Conservation (phyloP, 2,113 vertebrate genomes). For the Hiodon tergisus region DNA sequence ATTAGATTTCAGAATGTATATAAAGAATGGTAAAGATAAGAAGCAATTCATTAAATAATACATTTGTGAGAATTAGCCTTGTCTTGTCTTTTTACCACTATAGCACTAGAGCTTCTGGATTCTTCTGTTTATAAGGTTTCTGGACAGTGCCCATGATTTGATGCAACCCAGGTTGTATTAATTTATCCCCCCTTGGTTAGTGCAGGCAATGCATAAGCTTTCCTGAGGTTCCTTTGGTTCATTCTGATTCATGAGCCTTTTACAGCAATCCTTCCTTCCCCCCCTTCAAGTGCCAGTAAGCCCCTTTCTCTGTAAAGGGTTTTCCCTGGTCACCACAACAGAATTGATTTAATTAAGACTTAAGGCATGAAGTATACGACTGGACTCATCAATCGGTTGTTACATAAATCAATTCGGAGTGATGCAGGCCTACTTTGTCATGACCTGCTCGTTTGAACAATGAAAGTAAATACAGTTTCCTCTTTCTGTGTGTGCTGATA, state of each 20-base stretch:
- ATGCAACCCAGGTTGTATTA: constrained; percentile 33
- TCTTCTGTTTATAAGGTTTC: constrained; percentile 45
- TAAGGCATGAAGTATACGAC: constrained; percentile 13
- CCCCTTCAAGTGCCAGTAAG: constrained; percentile 9
- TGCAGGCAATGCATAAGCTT: constrained; percentile 3
- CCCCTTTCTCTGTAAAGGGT: constrained; percentile 19
- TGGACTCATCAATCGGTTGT: not conserved
- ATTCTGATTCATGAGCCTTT: not conserved
- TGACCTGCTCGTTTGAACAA: not conserved
- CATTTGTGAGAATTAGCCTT: too few species aligned
- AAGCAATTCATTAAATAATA: too few species aligned
- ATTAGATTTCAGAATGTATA: too few species aligned
- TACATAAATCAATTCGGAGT: not conserved
- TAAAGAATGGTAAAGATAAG: too few species aligned
- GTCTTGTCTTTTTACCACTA: too few species aligned
- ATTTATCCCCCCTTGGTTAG: constrained; percentile 19
- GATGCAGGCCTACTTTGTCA: not conserved
- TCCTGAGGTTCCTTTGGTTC: constrained; percentile 35
- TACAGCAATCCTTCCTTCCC: constrained; percentile 12
- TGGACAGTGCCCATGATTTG: constrained; percentile 45
- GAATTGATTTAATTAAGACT: constrained; percentile 42
- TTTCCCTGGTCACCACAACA: constrained; percentile 24
- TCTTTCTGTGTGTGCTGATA: not conserved
- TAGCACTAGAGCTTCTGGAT: too few species aligned
- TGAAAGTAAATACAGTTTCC: not conserved